Conservation (phyloP, 2,113 vertebrate species). For the Baryphthengus martii region DNA sequence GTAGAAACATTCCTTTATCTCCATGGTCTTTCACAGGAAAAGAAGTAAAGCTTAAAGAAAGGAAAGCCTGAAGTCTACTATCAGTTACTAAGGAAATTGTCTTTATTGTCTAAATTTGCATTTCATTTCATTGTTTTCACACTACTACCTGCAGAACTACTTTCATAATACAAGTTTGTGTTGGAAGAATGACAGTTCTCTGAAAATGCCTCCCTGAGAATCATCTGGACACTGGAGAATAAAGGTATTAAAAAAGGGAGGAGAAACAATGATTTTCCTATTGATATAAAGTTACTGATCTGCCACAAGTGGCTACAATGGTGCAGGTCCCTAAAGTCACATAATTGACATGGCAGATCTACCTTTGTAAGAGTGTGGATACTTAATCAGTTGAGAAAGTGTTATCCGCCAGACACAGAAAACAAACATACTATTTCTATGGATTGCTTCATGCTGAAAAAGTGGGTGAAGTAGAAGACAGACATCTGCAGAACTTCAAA, state of each 20-base stretch:
- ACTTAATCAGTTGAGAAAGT: background rate
- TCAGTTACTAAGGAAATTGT: background rate
- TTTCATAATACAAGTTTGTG: background rate
- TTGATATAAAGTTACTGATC: constrained; percentile 3
- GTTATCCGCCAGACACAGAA: background rate
- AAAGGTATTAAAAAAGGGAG: background rate
- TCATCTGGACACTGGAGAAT: background rate
- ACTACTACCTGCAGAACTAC: background rate
- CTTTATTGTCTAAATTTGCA: constrained; percentile 3
- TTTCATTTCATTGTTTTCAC: background rate
- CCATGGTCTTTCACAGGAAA: background rate
- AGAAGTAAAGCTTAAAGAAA: background rate
- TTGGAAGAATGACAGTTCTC: background rate
- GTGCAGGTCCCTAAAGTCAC: background rate
- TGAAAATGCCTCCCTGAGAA: background rate
- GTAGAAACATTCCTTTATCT: background rate
- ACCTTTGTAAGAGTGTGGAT: background rate
- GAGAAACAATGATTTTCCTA: background rate
- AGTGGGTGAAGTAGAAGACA: background rate
- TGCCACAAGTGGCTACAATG: background rate
- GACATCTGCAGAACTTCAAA: background rate
- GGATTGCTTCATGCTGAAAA: background rate
- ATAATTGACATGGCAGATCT: background rate
- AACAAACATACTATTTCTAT: background rate
- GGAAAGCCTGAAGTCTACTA: background rate